Conservation (phyloP, 1,140 invertebrate species). For the Onthophagus taurus region DNA sequence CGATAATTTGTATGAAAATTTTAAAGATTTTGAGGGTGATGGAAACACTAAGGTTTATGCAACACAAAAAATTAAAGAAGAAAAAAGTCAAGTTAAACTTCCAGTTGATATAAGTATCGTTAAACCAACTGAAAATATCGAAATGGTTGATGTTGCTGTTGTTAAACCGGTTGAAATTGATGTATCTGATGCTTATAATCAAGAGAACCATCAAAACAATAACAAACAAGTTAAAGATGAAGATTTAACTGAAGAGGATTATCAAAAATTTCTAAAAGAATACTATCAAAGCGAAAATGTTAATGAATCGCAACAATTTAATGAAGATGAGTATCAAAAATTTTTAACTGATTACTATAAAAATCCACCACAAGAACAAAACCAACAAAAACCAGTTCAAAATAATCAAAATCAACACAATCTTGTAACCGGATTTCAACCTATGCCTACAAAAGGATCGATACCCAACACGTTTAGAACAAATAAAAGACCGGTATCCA, state of each 20-base stretch:
- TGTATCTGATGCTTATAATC: background rate
- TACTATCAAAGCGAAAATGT: constrained; percentile 5
- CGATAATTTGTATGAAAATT: background rate
- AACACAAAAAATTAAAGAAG: background rate
- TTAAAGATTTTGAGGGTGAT: background rate
- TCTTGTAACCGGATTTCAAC: background rate
- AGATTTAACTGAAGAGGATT: constrained; percentile 5
- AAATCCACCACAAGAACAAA: background rate
- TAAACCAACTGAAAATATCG: constrained; percentile 3
- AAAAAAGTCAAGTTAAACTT: background rate
- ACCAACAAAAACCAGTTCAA: background rate
- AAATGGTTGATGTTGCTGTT: constrained; percentile 1
- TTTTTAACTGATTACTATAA: constrained; percentile 4
- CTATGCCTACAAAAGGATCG: background rate
- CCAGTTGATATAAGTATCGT: constrained; percentile 5
- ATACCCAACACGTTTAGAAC: constrained; percentile 8
- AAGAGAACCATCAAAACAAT: background rate
- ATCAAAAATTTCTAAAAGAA: constrained; percentile 8
- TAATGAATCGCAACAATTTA: constrained; percentile 1
- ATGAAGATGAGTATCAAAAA: constrained; percentile 8
- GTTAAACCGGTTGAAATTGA: constrained; percentile 7
- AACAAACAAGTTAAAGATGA: background rate
- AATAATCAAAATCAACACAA: background rate
- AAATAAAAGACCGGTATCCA: constrained; percentile 1
- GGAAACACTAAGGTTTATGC: background rate